Conservation (phyloP, 2,888 invertebrate species). For the Eurytoma adleriae region DNA sequence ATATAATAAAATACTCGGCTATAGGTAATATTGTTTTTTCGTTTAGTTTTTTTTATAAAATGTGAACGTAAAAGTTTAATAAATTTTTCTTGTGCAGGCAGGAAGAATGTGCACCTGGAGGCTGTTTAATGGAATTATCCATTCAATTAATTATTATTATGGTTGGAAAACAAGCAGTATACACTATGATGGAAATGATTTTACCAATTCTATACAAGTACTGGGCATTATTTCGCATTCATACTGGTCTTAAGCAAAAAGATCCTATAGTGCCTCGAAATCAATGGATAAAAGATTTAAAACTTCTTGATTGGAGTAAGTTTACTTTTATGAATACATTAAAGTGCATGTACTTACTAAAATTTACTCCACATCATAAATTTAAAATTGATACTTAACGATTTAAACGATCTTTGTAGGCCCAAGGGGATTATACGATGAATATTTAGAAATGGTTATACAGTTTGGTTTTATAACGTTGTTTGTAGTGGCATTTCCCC, state of each 20-base stretch:
- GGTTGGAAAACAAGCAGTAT: slow-evolving; percentile 90
- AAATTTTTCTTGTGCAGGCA: slow-evolving; percentile 61
- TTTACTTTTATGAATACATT: slow-evolving; percentile 42
- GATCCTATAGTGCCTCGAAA: slow-evolving; percentile 68
- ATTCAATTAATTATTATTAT: slow-evolving; percentile 91
- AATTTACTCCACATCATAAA: background rate
- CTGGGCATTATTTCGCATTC: slow-evolving; percentile 76
- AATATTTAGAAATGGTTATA: slow-evolving; percentile 92
- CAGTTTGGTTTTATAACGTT: slow-evolving; percentile 92
- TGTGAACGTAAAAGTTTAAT: background rate
- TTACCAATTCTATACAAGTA: slow-evolving; percentile 81
- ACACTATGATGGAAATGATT: slow-evolving; percentile 86
- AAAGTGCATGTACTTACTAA: background rate
- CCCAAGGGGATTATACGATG: slow-evolving; percentile 84
- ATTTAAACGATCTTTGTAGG: slow-evolving; percentile 66
- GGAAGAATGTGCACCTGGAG: slow-evolving; percentile 87
- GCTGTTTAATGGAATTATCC: slow-evolving; percentile 90
- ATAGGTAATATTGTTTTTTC: slow-evolving; percentile 59
- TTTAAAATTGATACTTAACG: slow-evolving; percentile 12
- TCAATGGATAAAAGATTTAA: slow-evolving; percentile 82
- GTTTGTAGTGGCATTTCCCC: slow-evolving; percentile 90
- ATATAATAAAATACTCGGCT: slow-evolving; percentile 85
- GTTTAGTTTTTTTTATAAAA: background rate
- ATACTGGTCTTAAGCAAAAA: slow-evolving; percentile 70
- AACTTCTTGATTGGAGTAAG: slow-evolving; percentile 79